phyloP scores from a whole-genome alignment of 64 coral and sea anemone genomes.

The Montipora cactus region DNA sequence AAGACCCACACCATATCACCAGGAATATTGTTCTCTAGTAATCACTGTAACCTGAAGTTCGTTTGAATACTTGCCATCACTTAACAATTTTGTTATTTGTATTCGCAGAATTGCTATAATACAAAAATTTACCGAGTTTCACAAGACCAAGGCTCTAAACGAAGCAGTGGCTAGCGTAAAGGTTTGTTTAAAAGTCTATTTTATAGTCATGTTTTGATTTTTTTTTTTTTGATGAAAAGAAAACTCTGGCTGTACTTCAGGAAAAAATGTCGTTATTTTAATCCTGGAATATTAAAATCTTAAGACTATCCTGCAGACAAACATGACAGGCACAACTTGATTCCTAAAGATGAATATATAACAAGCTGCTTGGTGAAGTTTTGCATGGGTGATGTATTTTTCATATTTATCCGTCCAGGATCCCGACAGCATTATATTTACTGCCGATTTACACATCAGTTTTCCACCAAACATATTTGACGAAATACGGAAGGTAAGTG shows the following conservation, averaged over 20 bases:
- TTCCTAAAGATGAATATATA: neutral
- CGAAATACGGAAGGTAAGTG: constrained; percentile 67
- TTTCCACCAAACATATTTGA: constrained; percentile 66
- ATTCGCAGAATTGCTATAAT: constrained; percentile 11
- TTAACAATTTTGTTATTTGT: neutral
- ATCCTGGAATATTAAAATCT: too few relatives aligned
- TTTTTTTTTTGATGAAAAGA: neutral
- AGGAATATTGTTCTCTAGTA: too few relatives aligned
- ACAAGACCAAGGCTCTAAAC: constrained; percentile 70
- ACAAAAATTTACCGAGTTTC: constrained; percentile 44
- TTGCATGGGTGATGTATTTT: neutral
- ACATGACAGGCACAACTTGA: too few relatives aligned
- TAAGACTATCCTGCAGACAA: too few relatives aligned
- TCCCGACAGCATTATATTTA: constrained; percentile 74
- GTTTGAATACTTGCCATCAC: neutral
- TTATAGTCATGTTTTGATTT: neutral
- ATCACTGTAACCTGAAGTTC: neutral
- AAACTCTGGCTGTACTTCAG: too few relatives aligned
- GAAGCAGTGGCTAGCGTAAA: constrained; percentile 65
- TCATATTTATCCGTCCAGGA: constrained; percentile 32
- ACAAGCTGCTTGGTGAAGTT: neutral
- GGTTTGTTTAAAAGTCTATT: constrained; percentile 4
- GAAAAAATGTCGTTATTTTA: too few relatives aligned
- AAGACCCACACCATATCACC: too few relatives aligned
- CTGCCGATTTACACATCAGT: constrained; percentile 63